Base-by-base conservation (phyloP, 1,140 invertebrate genomes). In the Polyergus mexicanus region DNA sequence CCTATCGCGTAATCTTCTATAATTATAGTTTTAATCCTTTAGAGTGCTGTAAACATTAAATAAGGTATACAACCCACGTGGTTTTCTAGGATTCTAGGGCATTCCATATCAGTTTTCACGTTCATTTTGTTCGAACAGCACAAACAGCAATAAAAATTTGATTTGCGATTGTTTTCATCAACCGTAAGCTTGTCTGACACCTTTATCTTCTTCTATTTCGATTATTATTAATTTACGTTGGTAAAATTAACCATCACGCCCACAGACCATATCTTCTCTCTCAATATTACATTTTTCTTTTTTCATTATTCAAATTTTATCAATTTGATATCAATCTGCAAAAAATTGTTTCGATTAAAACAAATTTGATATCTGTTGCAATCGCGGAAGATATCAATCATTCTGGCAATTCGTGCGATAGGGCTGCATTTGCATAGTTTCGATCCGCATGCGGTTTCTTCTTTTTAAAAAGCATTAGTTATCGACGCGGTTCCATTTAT, bases 381-480 rank as follows among this genome's bases (percentile, higher is more conserved):
- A 51, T 13, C 51, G 19, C 16, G 38, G 63, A 38, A 25, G 11
- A 19, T 35, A 25, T 28, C 3, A 16, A n/a, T n/a, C 47, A 44
- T 84, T 38, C 16, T 56, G n/a, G n/a, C 47, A 25, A 54, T 54
- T 56, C 22, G 22, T 51, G 16, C 25, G 3, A 74, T 54, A n/a
- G 25, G 11, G 16, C 38, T 72, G 56, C 66, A 38, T 74, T 83
- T 83, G 58, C 16, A 19, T 47, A 54, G 8, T 81, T 81, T 72
- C 8, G 38, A 72, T n/a, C 68, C 22, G 4, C 84, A 80, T 89
- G 68, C 69, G 81, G 60, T 72, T 88, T 74, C 84, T 86, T 74
- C 87, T 89, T 89, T 89, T 88, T 89, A 74, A 58, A 60, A n/a
- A 58, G 84, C 74, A 89, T 89, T 89, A 89, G 88, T 86, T 89